These are phyloP conservation scores for Athripsodes cinereus DNA, from an alignment of 2,888 invertebrate species.

Conservation along the genomic window DNA sequence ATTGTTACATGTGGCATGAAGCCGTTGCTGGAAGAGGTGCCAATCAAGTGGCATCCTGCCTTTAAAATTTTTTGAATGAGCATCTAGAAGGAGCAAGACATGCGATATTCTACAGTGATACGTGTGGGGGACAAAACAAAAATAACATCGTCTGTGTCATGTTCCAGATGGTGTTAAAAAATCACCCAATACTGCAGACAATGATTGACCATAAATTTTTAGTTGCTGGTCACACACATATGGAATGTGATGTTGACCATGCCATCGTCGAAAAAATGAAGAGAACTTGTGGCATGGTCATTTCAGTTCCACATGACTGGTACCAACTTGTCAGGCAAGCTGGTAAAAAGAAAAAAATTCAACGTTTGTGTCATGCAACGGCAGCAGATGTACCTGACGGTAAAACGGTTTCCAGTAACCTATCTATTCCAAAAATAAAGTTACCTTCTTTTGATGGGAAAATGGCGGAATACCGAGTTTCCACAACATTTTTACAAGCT, in stretches of 20 bases:
- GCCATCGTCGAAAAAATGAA: conserved; percentile 4
- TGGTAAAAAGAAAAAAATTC: conserved; percentile 2
- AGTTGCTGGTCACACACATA: conserved; percentile 13
- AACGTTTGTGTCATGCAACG: background rate
- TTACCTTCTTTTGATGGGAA: too few species aligned
- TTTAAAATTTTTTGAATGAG: conserved; percentile 23
- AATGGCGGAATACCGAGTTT: too few species aligned
- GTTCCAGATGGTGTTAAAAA: conserved; percentile 15
- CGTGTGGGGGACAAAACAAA: conserved; percentile 2
- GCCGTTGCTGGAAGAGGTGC: conserved; percentile 28
- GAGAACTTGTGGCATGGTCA: conserved; percentile 2
- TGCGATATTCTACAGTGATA: background rate
- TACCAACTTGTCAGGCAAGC: conserved; percentile 14
- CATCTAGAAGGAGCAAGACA: conserved; percentile 6
- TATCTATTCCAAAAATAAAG: too few species aligned
- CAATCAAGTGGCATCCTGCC: conserved; percentile 30
- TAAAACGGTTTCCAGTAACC: too few species aligned
- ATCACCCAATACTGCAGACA: conserved; percentile 10
- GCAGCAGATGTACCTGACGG: too few species aligned
- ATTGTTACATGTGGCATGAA: conserved; percentile 32
- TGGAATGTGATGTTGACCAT: conserved; percentile 14
- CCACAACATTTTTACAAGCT: too few species aligned
- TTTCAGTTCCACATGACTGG: conserved; percentile 12
- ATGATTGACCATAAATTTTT: conserved; percentile 21
- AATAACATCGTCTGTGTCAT: conserved; percentile 12